Base-by-base conservation (phyloP, 2,888 invertebrate genomes). In the Plebejus melissa region DNA sequence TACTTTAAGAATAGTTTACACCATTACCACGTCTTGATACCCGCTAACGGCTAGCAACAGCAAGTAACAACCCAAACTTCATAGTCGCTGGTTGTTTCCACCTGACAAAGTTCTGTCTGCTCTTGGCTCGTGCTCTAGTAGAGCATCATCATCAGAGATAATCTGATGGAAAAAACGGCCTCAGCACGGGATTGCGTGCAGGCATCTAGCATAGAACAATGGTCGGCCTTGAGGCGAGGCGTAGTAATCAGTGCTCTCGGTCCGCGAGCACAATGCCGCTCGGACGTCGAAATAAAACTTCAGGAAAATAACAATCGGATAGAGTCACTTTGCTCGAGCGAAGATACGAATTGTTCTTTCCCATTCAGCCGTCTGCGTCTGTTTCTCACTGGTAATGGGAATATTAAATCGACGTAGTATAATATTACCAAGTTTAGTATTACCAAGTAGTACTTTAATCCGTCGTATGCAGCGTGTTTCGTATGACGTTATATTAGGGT, bases 131-230 rank as follows among this genome's bases (percentile, higher is more conserved):
- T 46, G 9, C 9, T 9, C 41, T 9, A 46, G 54, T 16, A 54
- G 54, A 54, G 54, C 54, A 54, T 54, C 54, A 54, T 54, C 54
- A 54, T 54, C 54, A 16, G 54, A 54, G 54, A 65, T 65, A 65
- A 65, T 65, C 65, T 32, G 9, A 32, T 65, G 11, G 79, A 80
- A 82, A 80, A 80, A 80, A 79, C 72, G 76, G 77, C 79, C 78
- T 76, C 75, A 76, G 76, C 81, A 82, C 80, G 79, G 79, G 79
- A 81, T 81, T 80, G 81, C 81, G 90, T 90, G 91, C 87, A 88
- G 88, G 89, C 89, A 89, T 90, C 87, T 85, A 84, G 82, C 85
- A 84, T 85, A 86, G 88, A 92, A 92, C 92, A 91, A 91, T 90
- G 80, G 86, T 76, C 86, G 88, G 89, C 90, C 92, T 91, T 90